Conservation (phyloP, 2,113 vertebrate genomes). For the cattle (Bos taurus) region ARS-UCD2.0 NC_037336.1:45656001-45656500, state of each 20-base stretch:
- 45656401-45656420: neutral
- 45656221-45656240: neutral
- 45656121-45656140: neutral
- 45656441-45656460: neutral
- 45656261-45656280: neutral
- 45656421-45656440: neutral
- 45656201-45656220: neutral
- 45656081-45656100: neutral
- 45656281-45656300: neutral
- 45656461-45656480: neutral
- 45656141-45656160: neutral
- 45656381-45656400: neutral
- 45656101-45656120: neutral
- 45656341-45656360: neutral
- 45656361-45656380: neutral
- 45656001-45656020: neutral
- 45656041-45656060: neutral
- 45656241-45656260: neutral
- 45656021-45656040: neutral
- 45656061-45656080: neutral
- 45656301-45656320: neutral
- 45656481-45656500: neutral
- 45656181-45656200: neutral
- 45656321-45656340: neutral
- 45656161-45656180: neutral